A percentile compares a stretch with the other conserved stretches of the same genome.
Conservation (phyloP, 64 coral and sea anemone species). For the Anthopleura sola region DNA sequence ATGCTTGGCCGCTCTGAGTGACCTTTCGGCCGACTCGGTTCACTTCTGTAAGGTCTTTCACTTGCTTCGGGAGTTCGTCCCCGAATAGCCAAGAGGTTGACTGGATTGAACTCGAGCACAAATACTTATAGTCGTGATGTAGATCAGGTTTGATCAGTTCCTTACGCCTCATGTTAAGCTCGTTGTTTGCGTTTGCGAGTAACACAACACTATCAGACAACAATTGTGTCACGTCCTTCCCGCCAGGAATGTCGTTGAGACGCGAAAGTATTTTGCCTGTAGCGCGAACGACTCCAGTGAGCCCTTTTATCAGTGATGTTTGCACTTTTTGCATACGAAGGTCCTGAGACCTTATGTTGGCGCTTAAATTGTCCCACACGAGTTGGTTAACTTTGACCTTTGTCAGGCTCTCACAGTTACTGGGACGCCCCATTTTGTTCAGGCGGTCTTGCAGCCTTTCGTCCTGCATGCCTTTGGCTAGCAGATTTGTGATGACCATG, state of each 20-base stretch:
- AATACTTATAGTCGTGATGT: constrained; percentile 29
- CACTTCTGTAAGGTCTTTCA: constrained; percentile 49
- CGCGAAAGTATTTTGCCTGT: background rate
- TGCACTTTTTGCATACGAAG: constrained; percentile 36
- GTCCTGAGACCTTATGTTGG: constrained; percentile 4
- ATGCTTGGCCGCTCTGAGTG: background rate
- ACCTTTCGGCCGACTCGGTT: constrained; percentile 37
- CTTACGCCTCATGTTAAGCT: constrained; percentile 30
- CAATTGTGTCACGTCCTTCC: background rate
- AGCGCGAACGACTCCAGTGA: constrained; percentile 9
- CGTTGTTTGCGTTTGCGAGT: constrained; percentile 3
- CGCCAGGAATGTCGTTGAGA: constrained; percentile 2
- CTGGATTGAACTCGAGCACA: constrained; percentile 2
- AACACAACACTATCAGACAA: background rate
- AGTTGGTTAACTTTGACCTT: constrained; percentile 43
- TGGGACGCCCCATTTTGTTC: constrained; percentile 16
- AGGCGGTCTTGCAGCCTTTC: constrained; percentile 22
- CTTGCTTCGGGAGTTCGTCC: constrained; percentile 42
- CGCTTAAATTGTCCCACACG: no score
- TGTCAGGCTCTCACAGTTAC: constrained; percentile 26
- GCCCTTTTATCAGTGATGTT: constrained; percentile 29
- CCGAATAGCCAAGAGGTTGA: constrained; percentile 44
- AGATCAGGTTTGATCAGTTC: constrained; percentile 47
- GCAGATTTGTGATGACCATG: constrained; percentile 2
- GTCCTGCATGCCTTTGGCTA: constrained; percentile 16